Conservation (phyloP, 2,888 invertebrate genomes). For the Neria commutata region DNA sequence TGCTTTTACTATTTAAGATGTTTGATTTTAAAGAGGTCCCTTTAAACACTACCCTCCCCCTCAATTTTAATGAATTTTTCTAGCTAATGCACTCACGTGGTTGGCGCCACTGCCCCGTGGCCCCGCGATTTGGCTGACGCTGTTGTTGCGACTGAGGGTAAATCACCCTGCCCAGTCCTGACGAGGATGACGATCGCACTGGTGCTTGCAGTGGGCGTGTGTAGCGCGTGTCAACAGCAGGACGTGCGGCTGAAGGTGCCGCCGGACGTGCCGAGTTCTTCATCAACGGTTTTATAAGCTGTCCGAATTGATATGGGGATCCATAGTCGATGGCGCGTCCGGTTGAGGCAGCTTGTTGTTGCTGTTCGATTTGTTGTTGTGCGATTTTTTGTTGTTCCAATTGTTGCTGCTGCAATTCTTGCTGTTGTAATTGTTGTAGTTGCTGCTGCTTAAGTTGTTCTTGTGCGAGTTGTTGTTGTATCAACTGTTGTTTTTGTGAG, state of each 20-base stretch:
- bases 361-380: conserved; percentile 23
- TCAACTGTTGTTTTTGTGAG: conserved; percentile 15
- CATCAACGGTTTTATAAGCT: conserved; percentile 51
- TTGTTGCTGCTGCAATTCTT: conserved; percentile 22
- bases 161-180: conserved; percentile 30
- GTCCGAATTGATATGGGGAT: conserved; percentile 55
- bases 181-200: conserved; percentile 15
- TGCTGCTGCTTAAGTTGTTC: conserved; percentile 22
- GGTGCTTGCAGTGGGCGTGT: conserved; percentile 20
- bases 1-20: too few species aligned
- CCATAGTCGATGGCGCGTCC: conserved; percentile 58
- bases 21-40: too few species aligned
- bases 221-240: neutral
- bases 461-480: conserved; percentile 23
- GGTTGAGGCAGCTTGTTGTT: conserved; percentile 41
- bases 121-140: conserved; percentile 39
- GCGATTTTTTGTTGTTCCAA: conserved; percentile 16
- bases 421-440: conserved; percentile 21
- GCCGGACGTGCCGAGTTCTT: conserved; percentile 32
- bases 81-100: conserved; percentile 32
- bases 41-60: too few species aligned
- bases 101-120: conserved; percentile 45
- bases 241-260: conserved; percentile 15
- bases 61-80: too few species aligned
- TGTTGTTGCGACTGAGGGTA: conserved; percentile 26